Percentiles rank a stretch among this genome's conserved stretches.
Conservation (phyloP, 2,113 vertebrate genomes). For the Micromys minutus region DNA sequence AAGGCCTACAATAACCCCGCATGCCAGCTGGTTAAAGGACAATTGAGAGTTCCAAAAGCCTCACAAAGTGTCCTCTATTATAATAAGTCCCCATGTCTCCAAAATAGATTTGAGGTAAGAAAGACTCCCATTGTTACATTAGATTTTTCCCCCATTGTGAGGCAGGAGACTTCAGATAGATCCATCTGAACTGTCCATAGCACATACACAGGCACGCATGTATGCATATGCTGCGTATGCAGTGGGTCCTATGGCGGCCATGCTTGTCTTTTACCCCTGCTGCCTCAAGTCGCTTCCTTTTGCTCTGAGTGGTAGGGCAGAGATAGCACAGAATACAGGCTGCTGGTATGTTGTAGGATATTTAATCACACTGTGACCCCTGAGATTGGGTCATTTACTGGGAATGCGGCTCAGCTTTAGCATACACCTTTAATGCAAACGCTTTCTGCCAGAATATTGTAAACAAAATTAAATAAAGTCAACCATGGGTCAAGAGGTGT, state of each 20-base stretch:
- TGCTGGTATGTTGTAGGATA: background rate
- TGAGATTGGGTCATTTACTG: too few species aligned
- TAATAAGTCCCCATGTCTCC: background rate
- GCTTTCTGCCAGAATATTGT: too few species aligned
- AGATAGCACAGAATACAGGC: background rate
- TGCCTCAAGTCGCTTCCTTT: background rate
- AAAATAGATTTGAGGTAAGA: background rate
- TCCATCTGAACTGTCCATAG: background rate
- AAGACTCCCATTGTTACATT: background rate
- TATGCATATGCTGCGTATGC: background rate
- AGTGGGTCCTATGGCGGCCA: background rate
- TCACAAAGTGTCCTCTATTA: background rate
- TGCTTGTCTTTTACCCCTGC: background rate
- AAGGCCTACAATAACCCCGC: background rate
- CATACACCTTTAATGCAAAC: too few species aligned
- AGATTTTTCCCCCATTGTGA: background rate
- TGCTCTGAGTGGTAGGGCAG: background rate
- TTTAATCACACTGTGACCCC: too few species aligned
- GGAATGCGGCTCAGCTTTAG: too few species aligned
- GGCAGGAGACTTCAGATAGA: background rate
- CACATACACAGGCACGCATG: background rate
- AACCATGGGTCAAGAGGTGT: too few species aligned
- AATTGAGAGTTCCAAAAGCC: background rate
- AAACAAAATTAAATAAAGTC: too few species aligned
- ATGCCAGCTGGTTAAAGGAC: background rate